A percentile compares a stretch with the other conserved stretches of the same genome.
These are phyloP conservation scores for Pinna nobilis DNA, from an alignment of 1,140 invertebrate species.

Conservation along the genomic window DNA sequence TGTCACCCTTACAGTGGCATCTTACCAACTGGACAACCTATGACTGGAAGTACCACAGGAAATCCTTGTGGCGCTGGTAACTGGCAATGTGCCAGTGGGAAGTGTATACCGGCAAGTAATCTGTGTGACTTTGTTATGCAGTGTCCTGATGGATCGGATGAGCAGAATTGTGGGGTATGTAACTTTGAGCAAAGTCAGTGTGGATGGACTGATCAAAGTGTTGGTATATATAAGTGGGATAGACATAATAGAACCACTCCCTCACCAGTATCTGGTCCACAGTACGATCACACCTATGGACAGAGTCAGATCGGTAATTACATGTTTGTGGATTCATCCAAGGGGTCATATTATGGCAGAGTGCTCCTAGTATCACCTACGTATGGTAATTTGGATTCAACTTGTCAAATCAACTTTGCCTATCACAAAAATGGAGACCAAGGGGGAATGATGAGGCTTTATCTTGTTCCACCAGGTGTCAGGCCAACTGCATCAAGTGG, in stretches of 20 bases:
- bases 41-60: slow-evolving; percentile 42
- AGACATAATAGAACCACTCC: slow-evolving; percentile 60
- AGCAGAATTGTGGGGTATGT: slow-evolving; percentile 59
- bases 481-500: slow-evolving; percentile 29
- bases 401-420: slow-evolving; percentile 54
- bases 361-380: slow-evolving; percentile 49
- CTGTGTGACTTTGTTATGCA: slow-evolving; percentile 68
- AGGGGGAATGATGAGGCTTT: slow-evolving; percentile 45
- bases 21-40: slow-evolving; percentile 38
- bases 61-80: slow-evolving; percentile 55
- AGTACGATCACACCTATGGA: slow-evolving; percentile 64
- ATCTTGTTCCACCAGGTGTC: slow-evolving; percentile 53
- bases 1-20: slow-evolving; percentile 39
- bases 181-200: slow-evolving; percentile 62
- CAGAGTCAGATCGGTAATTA: slow-evolving; percentile 53
- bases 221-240: slow-evolving; percentile 63
- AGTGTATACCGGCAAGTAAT: slow-evolving; percentile 51
- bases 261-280: slow-evolving; percentile 51
- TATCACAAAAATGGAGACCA: slow-evolving; percentile 52
- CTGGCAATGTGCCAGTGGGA: slow-evolving; percentile 46
- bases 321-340: slow-evolving; percentile 64
- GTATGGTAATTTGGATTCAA: slow-evolving; percentile 46
- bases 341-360: slow-evolving; percentile 52
- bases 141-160: slow-evolving; percentile 69
- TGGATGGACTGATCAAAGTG: slow-evolving; percentile 65